Evolutionary conservation across 35 echinoderm and acorn worm genomes (phyloP).

Genomic region (Lytechinus variegatus): DNA sequence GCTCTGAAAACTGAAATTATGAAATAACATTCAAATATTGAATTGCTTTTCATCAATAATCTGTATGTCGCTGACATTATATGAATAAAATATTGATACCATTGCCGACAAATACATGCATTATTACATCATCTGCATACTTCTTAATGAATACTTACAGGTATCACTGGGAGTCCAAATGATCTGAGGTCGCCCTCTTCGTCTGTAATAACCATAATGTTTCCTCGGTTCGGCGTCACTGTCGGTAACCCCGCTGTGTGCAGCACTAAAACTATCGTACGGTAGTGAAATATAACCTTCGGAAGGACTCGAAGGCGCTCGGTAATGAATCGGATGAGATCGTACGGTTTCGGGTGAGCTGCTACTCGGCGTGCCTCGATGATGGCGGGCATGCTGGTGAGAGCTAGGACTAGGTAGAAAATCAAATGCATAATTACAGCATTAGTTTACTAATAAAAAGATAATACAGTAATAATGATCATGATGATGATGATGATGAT

Average conservation of each 20-base stretch:
- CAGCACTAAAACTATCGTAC: constrained; percentile 83
- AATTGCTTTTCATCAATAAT: too few species aligned
- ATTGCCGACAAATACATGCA: too few species aligned
- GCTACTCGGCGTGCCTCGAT: constrained; percentile 72
- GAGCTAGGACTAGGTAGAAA: constrained; percentile 10
- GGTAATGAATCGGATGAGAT: constrained; percentile 61
- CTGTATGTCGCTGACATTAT: too few species aligned
- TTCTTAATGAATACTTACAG: background rate
- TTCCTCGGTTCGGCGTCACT: constrained; percentile 78
- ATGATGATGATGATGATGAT: too few species aligned
- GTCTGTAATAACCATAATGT: constrained; percentile 61
- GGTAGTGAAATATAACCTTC: constrained; percentile 86
- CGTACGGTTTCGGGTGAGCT: constrained; percentile 77
- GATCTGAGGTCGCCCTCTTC: constrained; percentile 38
- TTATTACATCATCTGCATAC: too few species aligned
- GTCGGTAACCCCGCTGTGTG: constrained; percentile 83
- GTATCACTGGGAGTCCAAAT: constrained; percentile 35
- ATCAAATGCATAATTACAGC: too few species aligned
- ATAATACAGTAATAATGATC: too few species aligned
- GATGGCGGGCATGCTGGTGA: constrained; percentile 44
- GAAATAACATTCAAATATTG: too few species aligned
- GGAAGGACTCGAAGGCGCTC: constrained; percentile 79
- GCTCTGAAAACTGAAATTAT: too few species aligned
- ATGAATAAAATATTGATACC: too few species aligned
- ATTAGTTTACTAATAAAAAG: too few species aligned